A percentile compares a stretch with the other conserved stretches of the same genome.
phyloP scores from a whole-genome alignment of 2,113 vertebrate genomes.

The Microcebus murinus region DNA sequence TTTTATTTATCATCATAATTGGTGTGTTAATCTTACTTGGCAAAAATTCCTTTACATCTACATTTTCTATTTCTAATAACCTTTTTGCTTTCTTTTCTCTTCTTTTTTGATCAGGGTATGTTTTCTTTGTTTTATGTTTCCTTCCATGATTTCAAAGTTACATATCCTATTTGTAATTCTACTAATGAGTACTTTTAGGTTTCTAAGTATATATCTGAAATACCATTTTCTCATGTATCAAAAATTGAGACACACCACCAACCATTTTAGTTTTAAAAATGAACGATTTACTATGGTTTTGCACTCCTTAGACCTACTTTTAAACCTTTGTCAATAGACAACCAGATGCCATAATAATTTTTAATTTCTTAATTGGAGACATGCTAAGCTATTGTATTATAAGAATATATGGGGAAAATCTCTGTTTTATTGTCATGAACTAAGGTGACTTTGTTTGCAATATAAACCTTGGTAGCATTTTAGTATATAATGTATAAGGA shows the following conservation, averaged over 20 bases:
- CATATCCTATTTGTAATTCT: neutral
- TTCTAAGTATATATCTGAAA: slow-evolving; percentile 7
- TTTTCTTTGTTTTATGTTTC: neutral
- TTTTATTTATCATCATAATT: neutral
- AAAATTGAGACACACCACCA: neutral
- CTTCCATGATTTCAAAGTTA: neutral
- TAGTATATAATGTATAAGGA: neutral
- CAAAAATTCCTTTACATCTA: neutral
- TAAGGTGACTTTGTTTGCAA: neutral
- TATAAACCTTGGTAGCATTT: neutral
- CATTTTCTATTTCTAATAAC: neutral
- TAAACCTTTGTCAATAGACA: neutral
- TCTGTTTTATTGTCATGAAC: neutral
- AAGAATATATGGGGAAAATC: neutral
- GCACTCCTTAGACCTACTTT: neutral
- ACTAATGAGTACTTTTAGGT: neutral
- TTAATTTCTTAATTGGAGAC: slow-evolving; percentile 10
- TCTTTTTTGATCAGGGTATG: neutral
- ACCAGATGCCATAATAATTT: slow-evolving; percentile 14
- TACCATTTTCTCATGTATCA: neutral
- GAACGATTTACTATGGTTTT: neutral
- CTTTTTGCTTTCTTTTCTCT: neutral
- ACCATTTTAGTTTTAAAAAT: neutral
- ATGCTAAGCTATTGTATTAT: neutral
- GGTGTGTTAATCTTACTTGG: neutral